phyloP scores from a whole-genome alignment of 2,113 vertebrate genomes.

The Lophius piscatorius region DNA sequence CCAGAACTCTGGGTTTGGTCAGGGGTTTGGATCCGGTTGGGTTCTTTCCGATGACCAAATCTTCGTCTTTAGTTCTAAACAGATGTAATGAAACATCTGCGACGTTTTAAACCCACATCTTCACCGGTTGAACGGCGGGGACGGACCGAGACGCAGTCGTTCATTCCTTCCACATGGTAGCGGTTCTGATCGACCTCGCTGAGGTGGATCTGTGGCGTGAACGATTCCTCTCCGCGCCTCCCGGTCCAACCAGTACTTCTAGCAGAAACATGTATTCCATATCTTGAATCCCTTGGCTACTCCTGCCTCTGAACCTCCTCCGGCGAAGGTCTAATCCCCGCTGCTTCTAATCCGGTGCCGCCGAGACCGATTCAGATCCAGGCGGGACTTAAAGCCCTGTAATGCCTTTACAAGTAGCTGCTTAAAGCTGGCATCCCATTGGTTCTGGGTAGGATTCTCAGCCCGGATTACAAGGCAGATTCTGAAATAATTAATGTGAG shows the following conservation, averaged over 20 bases:
- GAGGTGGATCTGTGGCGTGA: neutral
- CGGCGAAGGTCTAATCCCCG: conserved; percentile 82
- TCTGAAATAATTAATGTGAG: conserved; percentile 85
- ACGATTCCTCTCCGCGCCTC: conserved; percentile 6
- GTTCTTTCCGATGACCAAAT: too few relatives aligned
- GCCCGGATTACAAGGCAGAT: conserved; percentile 83
- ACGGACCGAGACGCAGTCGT: neutral
- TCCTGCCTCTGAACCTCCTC: conserved; percentile 45
- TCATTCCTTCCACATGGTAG: neutral
- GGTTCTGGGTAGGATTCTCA: conserved; percentile 81
- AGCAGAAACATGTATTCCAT: conserved; percentile 42
- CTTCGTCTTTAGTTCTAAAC: too few relatives aligned
- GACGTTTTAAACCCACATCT: neutral
- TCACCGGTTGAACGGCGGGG: too few relatives aligned
- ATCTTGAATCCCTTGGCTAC: conserved; percentile 39
- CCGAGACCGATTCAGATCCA: conserved; percentile 80
- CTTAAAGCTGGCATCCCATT: conserved; percentile 84
- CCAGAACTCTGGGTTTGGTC: too few relatives aligned
- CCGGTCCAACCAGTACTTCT: too few relatives aligned
- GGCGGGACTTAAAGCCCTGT: conserved; percentile 80
- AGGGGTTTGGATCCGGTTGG: too few relatives aligned
- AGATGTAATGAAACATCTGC: too few relatives aligned
- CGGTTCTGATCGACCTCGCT: neutral
- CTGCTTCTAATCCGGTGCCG: conserved; percentile 83
- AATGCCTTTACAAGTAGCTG: conserved; percentile 83